phyloP scores from a whole-genome alignment of 2,888 invertebrate species.

The Octonoba sinensis region DNA sequence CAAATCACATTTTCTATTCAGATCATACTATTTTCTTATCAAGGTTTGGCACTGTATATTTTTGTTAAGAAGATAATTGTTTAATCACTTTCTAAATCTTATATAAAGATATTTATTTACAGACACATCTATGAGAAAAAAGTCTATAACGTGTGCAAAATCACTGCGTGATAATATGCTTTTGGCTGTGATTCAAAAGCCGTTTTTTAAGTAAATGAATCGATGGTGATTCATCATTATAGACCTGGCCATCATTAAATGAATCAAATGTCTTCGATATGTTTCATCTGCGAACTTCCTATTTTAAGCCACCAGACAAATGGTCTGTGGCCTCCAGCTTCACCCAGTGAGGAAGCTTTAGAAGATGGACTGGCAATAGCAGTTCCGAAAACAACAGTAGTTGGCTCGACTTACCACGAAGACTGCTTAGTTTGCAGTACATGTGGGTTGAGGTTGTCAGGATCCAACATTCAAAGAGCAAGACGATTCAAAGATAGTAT shows the following conservation, averaged over 20 bases:
- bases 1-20: too few relatives aligned
- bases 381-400: conserved; percentile 32
- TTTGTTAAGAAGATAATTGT: too few relatives aligned
- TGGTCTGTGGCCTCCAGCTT: conserved; percentile 65
- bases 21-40: too few relatives aligned
- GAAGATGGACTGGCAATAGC: conserved; percentile 49
- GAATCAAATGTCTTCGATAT: conserved; percentile 71
- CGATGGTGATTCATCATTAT: neutral
- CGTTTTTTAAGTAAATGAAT: neutral
- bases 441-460: conserved; percentile 89
- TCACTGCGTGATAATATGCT: too few relatives aligned
- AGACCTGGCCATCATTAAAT: neutral
- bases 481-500: conserved; percentile 86
- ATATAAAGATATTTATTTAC: too few relatives aligned
- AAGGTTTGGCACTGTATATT: too few relatives aligned
- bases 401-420: conserved; percentile 81
- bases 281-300: conserved; percentile 96
- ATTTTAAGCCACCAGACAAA: conserved; percentile 87
- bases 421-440: conserved; percentile 97
- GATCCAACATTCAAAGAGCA: conserved; percentile 68
- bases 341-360: conserved; percentile 51
- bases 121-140: too few relatives aligned
- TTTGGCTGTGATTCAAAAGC: too few relatives aligned
- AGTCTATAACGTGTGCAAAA: too few relatives aligned
- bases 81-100: too few relatives aligned